Evolutionary conservation across 2,888 invertebrate genomes (phyloP).

Genomic region (Amaurobius ferox): DNA sequence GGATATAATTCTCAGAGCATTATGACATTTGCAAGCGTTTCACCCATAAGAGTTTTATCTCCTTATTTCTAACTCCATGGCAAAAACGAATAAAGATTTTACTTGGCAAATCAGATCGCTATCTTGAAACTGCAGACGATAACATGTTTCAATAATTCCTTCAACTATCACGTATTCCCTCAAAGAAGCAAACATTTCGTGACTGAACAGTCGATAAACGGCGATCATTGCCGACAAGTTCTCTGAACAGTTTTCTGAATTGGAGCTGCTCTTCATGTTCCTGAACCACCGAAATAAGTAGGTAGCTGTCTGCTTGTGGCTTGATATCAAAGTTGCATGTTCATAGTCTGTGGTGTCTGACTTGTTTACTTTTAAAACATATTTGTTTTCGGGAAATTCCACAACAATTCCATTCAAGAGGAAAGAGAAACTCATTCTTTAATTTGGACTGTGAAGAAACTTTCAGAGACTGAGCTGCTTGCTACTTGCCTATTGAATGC

Average conservation of each 20-base stretch:
- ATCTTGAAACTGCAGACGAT: background rate
- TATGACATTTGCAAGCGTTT: no score
- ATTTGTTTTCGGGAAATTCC: background rate
- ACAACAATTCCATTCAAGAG: background rate
- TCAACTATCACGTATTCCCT: background rate
- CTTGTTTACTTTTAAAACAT: background rate
- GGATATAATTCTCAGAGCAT: no score
- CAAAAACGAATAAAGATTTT: no score
- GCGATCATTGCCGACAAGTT: background rate
- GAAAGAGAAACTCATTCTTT: no score
- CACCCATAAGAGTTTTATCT: no score
- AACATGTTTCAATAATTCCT: background rate
- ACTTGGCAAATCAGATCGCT: background rate
- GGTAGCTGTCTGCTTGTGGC: background rate
- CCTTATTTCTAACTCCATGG: no score
- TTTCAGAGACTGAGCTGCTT: no score
- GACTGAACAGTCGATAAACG: background rate
- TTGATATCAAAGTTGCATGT: background rate
- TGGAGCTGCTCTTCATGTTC: background rate
- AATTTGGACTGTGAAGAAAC: no score
- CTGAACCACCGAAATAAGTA: background rate
- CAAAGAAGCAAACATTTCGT: background rate
- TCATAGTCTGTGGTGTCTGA: background rate
- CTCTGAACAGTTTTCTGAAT: background rate
- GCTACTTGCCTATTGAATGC: no score